These are phyloP conservation scores for Yponomeuta sedellus DNA, from an alignment of 2,888 invertebrate genomes.

Conservation along the genomic window DNA sequence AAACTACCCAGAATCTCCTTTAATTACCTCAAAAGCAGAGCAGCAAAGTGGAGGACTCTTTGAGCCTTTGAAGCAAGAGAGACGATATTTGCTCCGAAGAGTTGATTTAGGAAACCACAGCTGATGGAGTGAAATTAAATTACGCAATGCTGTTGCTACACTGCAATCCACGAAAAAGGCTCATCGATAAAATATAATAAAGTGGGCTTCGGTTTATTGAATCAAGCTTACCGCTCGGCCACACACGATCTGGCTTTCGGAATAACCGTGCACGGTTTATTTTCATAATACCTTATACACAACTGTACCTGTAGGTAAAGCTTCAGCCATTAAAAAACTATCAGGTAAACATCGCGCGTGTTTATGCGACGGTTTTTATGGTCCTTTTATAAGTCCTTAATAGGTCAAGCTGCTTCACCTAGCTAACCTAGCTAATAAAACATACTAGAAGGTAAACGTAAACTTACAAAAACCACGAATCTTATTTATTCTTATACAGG, in stretches of 20 bases:
- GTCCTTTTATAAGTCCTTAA: neutral
- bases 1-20: neutral
- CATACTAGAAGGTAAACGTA: neutral
- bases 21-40: neutral
- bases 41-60: neutral
- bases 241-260: neutral
- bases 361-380: neutral
- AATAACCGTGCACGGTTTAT: neutral
- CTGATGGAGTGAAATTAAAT: neutral
- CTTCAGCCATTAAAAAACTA: neutral
- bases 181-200: neutral
- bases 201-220: neutral
- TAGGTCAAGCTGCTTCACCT: neutral
- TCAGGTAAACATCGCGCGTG: neutral
- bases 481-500: too few relatives aligned
- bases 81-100: neutral
- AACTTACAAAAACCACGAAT: too few relatives aligned
- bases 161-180: neutral
- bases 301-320: neutral
- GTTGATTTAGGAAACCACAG: neutral
- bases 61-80: neutral
- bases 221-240: neutral
- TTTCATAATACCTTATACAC: too few relatives aligned
- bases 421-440: neutral
- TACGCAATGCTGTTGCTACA: neutral